Conservation (phyloP, 1,140 invertebrate genomes). For the Orius laevigatus region DNA sequence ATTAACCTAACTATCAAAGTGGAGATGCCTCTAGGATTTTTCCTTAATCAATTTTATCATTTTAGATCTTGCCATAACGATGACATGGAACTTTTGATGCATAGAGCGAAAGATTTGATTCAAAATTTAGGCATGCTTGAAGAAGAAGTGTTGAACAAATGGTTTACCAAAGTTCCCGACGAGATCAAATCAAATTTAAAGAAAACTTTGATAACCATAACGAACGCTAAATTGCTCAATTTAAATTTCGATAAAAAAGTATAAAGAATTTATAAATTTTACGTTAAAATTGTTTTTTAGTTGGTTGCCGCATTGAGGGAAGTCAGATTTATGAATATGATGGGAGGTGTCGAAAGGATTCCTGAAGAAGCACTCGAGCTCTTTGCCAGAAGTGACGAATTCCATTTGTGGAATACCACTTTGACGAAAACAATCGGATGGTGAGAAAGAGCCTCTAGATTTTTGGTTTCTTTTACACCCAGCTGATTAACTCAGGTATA, state of each 20-base stretch:
- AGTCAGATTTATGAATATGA: conserved; percentile 42
- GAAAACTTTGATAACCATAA: conserved; percentile 25
- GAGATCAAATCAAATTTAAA: conserved; percentile 25
- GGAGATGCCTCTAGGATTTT: no score
- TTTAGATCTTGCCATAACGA: no score
- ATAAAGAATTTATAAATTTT: neutral
- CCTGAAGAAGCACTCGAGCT: conserved; percentile 37
- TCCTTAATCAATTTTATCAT: no score
- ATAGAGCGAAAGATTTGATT: conserved; percentile 25
- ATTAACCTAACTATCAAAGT: no score
- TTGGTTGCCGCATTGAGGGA: conserved; percentile 32
- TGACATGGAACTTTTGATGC: conserved; percentile 24
- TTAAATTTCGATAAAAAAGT: conserved; percentile 34
- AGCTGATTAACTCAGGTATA: conserved; percentile 36
- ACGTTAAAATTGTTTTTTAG: conserved; percentile 19
- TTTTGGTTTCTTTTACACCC: no score
- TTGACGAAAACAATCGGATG: conserved; percentile 36
- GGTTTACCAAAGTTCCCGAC: conserved; percentile 25
- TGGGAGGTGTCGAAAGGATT: conserved; percentile 33
- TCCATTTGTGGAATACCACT: conserved; percentile 28
- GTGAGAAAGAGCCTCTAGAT: conserved; percentile 28
- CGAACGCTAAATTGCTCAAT: conserved; percentile 18
- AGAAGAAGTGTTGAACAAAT: conserved; percentile 25
- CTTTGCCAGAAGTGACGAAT: conserved; percentile 34
- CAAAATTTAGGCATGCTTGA: conserved; percentile 24